phyloP scores from a whole-genome alignment of 2,113 vertebrate species.

The Sarotherodon lohbergeri region DNA sequence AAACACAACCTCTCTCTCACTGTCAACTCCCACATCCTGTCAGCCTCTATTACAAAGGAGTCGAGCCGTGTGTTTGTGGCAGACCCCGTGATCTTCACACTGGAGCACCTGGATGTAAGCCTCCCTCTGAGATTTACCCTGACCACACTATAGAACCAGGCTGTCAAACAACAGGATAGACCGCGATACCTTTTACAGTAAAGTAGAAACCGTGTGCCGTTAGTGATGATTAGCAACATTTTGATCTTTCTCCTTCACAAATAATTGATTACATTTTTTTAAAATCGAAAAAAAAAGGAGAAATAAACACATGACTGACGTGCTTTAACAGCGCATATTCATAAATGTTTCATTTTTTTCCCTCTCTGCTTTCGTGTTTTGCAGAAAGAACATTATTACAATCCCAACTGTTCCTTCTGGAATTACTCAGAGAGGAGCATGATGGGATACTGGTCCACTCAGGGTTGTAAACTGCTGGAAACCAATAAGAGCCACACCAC shows the following conservation, averaged over 20 bases:
- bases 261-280: neutral
- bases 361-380: conserved; percentile 46
- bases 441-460: conserved; percentile 99
- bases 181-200: neutral
- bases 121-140: conserved; percentile 8
- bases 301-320: neutral
- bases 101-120: conserved; percentile 97
- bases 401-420: conserved; percentile 99
- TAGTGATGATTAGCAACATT: neutral
- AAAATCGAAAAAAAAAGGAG: rapidly evolving
- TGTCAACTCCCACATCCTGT: conserved; percentile 96
- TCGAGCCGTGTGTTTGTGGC: conserved; percentile 94
- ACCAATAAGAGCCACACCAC: conserved; percentile 97
- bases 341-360: neutral
- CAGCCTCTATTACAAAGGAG: conserved; percentile 97
- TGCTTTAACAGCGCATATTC: neutral
- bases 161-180: neutral
- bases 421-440: conserved; percentile 98
- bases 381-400: conserved; percentile 96
- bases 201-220: neutral
- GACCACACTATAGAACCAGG: neutral
- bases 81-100: conserved; percentile 91
- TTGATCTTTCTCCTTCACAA: neutral
- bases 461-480: conserved; percentile 93
- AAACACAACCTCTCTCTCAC: conserved; percentile 88